phyloP scores from a whole-genome alignment of 2,888 invertebrate species.

The Eurytoma californica region DNA sequence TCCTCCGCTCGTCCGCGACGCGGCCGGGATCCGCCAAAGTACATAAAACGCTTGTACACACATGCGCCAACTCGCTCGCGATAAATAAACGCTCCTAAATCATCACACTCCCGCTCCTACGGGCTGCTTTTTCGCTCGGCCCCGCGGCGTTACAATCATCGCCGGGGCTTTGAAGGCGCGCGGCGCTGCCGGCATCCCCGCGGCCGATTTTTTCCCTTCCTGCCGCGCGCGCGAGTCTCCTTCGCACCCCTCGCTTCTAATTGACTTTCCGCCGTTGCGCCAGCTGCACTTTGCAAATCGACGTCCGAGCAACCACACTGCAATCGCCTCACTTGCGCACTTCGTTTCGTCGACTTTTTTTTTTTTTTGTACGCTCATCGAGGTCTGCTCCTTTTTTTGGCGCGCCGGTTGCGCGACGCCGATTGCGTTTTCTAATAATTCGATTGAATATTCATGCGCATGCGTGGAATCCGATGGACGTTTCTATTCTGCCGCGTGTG shows the following conservation, averaged over 20 bases:
- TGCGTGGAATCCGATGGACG: too few species aligned
- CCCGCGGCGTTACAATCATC: constrained; percentile 21
- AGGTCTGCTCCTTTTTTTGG: background rate
- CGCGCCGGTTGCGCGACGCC: background rate
- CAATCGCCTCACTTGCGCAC: background rate
- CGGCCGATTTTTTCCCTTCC: too few species aligned
- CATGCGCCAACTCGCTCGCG: constrained; percentile 36
- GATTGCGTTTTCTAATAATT: background rate
- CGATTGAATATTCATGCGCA: too few species aligned
- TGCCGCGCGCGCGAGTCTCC: constrained; percentile 27
- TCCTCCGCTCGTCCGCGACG: background rate
- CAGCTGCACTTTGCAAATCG: background rate
- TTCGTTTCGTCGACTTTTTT: background rate
- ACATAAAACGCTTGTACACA: constrained; percentile 27
- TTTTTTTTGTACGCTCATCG: background rate
- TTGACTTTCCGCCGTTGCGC: constrained; percentile 45
- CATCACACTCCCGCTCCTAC: constrained; percentile 40
- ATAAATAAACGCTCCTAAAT: constrained; percentile 54
- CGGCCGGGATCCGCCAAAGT: constrained; percentile 35
- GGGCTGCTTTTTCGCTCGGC: constrained; percentile 18
- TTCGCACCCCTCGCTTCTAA: constrained; percentile 42
- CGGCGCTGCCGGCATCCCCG: constrained; percentile 22
- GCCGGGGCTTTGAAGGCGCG: constrained; percentile 18
- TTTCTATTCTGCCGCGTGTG: too few species aligned
- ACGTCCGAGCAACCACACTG: background rate